Evolutionary conservation across 1,140 invertebrate species (phyloP).

Genomic region (Dendroctonus valens): DNA sequence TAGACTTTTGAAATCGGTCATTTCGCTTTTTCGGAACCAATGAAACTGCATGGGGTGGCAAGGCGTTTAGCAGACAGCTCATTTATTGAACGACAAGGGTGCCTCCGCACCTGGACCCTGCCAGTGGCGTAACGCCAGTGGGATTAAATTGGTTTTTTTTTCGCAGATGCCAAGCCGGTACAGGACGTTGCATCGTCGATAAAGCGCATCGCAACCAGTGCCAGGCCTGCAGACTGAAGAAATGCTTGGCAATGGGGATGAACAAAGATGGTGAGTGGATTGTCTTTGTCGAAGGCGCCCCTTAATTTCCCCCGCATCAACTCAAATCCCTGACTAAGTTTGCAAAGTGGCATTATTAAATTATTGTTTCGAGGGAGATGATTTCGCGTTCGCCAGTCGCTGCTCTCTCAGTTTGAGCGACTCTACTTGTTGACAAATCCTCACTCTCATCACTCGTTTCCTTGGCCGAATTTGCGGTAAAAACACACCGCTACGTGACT

Average conservation of each 20-base stretch:
- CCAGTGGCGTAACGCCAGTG: no score
- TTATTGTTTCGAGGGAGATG: slow-evolving; percentile 23
- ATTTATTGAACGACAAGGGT: no score
- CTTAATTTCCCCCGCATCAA: slow-evolving; percentile 27
- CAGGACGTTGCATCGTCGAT: slow-evolving; percentile 93
- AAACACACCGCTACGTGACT: slow-evolving; percentile 27
- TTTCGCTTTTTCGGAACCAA: no score
- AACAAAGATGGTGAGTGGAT: slow-evolving; percentile 95
- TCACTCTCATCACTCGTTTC: no score
- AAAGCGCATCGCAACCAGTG: slow-evolving; percentile 99
- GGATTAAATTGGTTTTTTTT: no score
- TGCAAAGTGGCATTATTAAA: slow-evolving; percentile 30
- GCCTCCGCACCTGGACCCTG: no score
- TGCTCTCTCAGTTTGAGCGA: no score
- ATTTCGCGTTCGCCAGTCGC: no score
- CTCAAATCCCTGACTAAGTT: slow-evolving; percentile 26
- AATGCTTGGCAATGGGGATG: slow-evolving; percentile 99
- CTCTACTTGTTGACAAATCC: no score
- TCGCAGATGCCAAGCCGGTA: slow-evolving; percentile 94
- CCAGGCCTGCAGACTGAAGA: slow-evolving; percentile 96
- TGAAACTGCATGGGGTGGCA: no score
- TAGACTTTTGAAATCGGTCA: no score
- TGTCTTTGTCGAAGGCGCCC: slow-evolving; percentile 16
- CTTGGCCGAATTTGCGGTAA: slow-evolving; percentile 9
- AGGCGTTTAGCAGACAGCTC: no score